Base-by-base conservation (phyloP, 1,140 invertebrate species). In the Leptopilina clavipes region DNA sequence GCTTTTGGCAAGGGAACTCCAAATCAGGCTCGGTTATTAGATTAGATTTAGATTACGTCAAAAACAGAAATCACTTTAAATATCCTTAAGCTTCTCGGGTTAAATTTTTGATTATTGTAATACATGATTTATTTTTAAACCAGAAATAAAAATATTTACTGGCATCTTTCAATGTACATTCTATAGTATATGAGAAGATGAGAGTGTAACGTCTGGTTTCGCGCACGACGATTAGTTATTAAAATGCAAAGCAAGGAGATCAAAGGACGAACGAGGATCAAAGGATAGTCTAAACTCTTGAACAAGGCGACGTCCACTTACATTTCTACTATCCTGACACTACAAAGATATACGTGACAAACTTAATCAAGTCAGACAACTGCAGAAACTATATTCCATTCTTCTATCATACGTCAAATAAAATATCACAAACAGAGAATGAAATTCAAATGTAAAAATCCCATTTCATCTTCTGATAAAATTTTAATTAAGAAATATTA, bases 221-320 rank as follows among this genome's bases (percentile, higher is more conserved):
- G 65, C 80, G 78, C 76, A 74, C 75, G 74, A 75, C 75, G 76
- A 83, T 83, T 76, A 81, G 78, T 81, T 81, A 83, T 83, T 83
- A 81, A 83, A 83, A 81, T 83, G 82, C 82, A 83, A 83, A 83
- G 76, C 74, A 78, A 79, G 75, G 82, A 40, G 37, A 81, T 83
- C 78, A 81, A 80, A 83, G 79, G 79, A 78, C 74, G 71, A 80
- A 70, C 78, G 76, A 78, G 76, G 77, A 79, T 79, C 74, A 70
- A 78, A 81, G 72, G 75, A 82, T 76, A 79, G 73, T 80, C 73
- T 78, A 74, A 79, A 77, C 75, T 77, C 71, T 73, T 80, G 74
- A n/a, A 37, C 22, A 65, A 31, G 59, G 10, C 22, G 12, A 65
- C 59, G 59, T 65, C 59, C 59, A 65, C 59, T n/a, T 65, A 22